Base-by-base conservation (phyloP, 1,140 invertebrate species). In the Galendromus occidentalis region DNA sequence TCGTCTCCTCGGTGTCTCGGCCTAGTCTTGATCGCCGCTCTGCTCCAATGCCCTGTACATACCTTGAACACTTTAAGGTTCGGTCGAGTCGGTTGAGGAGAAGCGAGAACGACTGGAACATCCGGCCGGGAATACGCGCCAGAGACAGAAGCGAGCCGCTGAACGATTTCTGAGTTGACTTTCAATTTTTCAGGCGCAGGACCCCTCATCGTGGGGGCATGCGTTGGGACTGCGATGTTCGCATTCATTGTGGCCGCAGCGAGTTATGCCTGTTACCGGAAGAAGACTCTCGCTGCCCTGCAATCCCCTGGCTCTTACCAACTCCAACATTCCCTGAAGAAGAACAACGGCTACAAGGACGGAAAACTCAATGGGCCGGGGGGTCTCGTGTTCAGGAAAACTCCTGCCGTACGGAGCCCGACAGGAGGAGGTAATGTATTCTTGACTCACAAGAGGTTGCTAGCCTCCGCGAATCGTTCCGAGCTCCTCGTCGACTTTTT, bases 131-230 rank as follows among this genome's bases (percentile, higher is more conserved):
- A 39, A 9, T 39, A 39, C n/a, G n/a, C n/a, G n/a, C n/a, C n/a
- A n/a, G n/a, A n/a, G n/a, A n/a, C n/a, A n/a, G 33, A 9, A 39
- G 9, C 9, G 9, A 39, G 33, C 9, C 9, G 4, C 33, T 9
- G 9, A 39, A 39, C 33, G 33, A 39, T 4, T 39, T 39, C 9
- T 4, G 9, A 39, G 9, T 39, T 39, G 33, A 39, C 33, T 39
- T 39, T 39, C 9, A 9, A 39, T 66, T 69, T 44, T 80, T 0
- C 76, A 84, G 83, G 83, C 65, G 79, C 81, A 64, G 81, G 80
- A 30, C 78, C 80, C n/a, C 78, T 80, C 7, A 72, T 84, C 41
- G 76, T 84, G n/a, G 82, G 78, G 7, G 74, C 84, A 70, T 82
- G 82, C 70, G 73, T 85, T 42, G 81, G 80, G 25, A 79, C 78